phyloP scores from a whole-genome alignment of 2,113 vertebrate genomes.

The Gymnobelideus leadbeateri region DNA sequence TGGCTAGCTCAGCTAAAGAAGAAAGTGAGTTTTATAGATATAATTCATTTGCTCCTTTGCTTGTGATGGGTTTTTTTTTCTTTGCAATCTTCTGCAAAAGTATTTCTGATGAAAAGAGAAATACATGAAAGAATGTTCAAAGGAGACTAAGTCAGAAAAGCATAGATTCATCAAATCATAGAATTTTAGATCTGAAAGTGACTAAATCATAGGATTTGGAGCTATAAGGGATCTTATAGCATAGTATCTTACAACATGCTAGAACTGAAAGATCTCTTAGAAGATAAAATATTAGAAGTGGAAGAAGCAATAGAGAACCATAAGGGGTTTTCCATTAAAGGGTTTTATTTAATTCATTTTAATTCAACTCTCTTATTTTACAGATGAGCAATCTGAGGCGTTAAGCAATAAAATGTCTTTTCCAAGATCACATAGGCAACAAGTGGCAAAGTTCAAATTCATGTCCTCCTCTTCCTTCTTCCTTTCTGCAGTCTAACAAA shows the following conservation, averaged over 20 bases:
- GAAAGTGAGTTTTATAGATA: neutral
- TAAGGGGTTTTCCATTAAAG: neutral
- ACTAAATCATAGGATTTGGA: neutral
- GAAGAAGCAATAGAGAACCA: neutral
- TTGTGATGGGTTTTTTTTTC: neutral
- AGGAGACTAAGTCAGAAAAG: neutral
- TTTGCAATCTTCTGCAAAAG: neutral
- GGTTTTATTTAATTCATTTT: neutral
- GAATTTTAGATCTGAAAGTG: neutral
- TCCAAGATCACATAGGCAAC: neutral
- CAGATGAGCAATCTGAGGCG: neutral
- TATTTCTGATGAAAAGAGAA: neutral
- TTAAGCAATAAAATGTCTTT: neutral
- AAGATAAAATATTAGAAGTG: neutral
- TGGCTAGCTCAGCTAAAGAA: neutral
- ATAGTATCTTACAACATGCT: neutral
- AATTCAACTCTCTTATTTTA: neutral
- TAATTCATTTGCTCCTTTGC: neutral
- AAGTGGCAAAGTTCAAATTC: neutral
- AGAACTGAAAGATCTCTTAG: neutral
- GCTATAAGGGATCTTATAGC: neutral
- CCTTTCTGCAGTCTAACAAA: neutral
- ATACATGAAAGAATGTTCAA: accelerated
- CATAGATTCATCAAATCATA: neutral
- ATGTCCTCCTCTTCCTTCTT: neutral